phyloP scores from a whole-genome alignment of 2,113 vertebrate genomes.

The Balaeniceps rex region DNA sequence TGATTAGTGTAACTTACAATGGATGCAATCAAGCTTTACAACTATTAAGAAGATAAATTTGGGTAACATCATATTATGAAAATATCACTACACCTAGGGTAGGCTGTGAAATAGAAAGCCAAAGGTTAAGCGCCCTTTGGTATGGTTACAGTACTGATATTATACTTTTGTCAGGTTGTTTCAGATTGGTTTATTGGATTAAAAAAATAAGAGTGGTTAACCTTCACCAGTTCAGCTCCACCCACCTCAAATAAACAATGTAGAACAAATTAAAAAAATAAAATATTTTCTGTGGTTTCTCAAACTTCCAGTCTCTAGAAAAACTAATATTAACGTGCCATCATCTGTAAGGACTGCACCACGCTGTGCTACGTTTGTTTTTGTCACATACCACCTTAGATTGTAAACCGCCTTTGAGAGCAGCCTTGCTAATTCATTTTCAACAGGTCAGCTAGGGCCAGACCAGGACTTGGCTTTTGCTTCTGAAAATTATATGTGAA shows the following conservation, averaged over 20 bases:
- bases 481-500: neutral
- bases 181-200: neutral
- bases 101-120: neutral
- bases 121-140: neutral
- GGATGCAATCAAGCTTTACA: neutral
- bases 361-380: conserved; percentile 16
- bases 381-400: neutral
- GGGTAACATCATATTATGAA: neutral
- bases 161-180: neutral
- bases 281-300: neutral
- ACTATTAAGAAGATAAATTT: neutral
- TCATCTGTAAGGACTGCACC: neutral
- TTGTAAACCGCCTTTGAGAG: neutral
- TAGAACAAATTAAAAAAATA: neutral
- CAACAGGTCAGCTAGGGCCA: neutral
- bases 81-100: neutral
- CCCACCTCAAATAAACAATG: neutral
- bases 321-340: neutral
- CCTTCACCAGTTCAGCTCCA: neutral
- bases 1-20: neutral
- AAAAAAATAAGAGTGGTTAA: neutral
- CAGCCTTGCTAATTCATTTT: neutral
- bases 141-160: neutral
- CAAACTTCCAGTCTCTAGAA: neutral
- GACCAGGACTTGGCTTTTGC: neutral